phyloP scores from a whole-genome alignment of 2,888 invertebrate genomes.

The Ophioninae sp. region DNA sequence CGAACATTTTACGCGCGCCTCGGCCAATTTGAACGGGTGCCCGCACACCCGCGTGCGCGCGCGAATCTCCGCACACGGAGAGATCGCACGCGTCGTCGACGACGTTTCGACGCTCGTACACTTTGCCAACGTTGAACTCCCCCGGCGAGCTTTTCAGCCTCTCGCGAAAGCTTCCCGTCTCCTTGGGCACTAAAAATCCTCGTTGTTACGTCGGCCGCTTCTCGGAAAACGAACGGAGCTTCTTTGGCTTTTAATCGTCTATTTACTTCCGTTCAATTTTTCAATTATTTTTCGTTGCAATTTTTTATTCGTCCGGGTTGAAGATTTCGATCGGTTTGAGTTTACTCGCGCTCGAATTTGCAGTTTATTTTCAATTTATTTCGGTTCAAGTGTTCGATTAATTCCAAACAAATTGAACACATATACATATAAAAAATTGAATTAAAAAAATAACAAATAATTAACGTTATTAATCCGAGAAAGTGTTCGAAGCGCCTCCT shows the following conservation, averaged over 20 bases:
- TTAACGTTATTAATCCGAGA: background rate
- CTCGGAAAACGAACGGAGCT: background rate
- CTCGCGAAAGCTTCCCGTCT: constrained; percentile 10
- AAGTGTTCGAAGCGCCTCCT: background rate
- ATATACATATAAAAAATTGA: background rate
- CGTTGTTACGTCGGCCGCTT: constrained; percentile 2
- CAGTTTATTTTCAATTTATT: too few relatives aligned
- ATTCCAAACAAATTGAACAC: too few relatives aligned
- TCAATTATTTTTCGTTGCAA: too few relatives aligned
- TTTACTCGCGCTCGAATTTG: too few relatives aligned
- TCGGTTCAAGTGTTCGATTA: too few relatives aligned
- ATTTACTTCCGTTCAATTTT: too few relatives aligned
- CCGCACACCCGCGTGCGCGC: constrained; percentile 30
- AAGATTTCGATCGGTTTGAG: too few relatives aligned
- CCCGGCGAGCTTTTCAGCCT: constrained; percentile 45
- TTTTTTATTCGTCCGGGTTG: too few relatives aligned
- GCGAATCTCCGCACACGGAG: background rate
- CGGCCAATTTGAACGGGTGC: constrained; percentile 70
- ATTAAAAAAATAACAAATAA: background rate
- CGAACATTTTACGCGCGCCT: constrained; percentile 74
- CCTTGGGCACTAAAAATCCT: background rate
- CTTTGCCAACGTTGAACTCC: constrained; percentile 40
- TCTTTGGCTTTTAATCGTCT: too few relatives aligned
- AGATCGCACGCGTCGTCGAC: background rate
- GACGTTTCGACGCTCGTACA: constrained; percentile 15